phyloP scores from a whole-genome alignment of 2,113 vertebrate species.

The Tragelaphus imberbis region DNA sequence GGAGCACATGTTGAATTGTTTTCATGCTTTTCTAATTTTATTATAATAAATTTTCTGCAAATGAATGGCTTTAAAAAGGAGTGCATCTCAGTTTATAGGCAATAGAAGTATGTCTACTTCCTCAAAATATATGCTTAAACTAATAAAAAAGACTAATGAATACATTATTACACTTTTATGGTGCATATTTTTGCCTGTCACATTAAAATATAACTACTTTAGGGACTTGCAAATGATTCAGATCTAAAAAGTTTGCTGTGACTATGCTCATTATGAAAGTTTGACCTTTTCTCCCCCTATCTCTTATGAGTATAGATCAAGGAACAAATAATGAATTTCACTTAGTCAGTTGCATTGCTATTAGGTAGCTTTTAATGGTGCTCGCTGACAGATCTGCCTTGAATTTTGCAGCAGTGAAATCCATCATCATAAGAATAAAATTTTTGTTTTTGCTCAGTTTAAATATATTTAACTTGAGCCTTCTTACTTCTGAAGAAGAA shows the following conservation, averaged over 20 bases:
- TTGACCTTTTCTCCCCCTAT: not conserved
- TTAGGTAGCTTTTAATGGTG: not conserved
- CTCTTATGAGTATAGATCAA: not conserved
- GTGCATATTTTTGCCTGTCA: not conserved
- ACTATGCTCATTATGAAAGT: not conserved
- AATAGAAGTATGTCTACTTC: not conserved
- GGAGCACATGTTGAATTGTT: slow-evolving; percentile 29
- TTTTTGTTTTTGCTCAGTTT: not conserved
- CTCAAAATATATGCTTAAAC: slow-evolving; percentile 1
- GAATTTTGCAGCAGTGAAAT: not conserved
- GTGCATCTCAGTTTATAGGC: not conserved
- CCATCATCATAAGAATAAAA: not conserved
- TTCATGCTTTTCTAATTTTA: slow-evolving; percentile 54
- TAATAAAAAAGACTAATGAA: slow-evolving; percentile 34
- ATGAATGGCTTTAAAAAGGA: not conserved
- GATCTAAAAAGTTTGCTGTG: slow-evolving; percentile 3
- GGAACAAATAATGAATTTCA: slow-evolving; percentile 32
- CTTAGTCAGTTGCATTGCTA: not conserved
- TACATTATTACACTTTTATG: not conserved
- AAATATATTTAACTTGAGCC: not conserved
- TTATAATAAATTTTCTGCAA: slow-evolving; percentile 43
- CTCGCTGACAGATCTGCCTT: not conserved
- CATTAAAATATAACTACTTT: slow-evolving; percentile 31
- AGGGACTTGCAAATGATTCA: slow-evolving; percentile 10
- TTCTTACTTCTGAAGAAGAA: not conserved